A percentile compares a stretch with the other conserved stretches of the same genome.
These are phyloP conservation scores for Elegia similella DNA, from an alignment of 2,888 invertebrate species.

Conservation along the genomic window DNA sequence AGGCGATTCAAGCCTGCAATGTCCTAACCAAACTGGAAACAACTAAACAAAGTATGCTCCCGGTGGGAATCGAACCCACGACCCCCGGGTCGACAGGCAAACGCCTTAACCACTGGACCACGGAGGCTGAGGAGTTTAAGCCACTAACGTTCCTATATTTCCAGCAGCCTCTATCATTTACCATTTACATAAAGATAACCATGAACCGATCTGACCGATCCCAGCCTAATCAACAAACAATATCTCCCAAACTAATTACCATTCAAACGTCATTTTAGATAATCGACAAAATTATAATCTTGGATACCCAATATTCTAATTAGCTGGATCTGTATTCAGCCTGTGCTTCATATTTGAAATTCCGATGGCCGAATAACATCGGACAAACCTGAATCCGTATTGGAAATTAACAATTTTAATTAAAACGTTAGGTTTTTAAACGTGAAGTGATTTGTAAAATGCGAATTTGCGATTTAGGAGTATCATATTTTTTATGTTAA, in stretches of 20 bases:
- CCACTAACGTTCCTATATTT: not conserved
- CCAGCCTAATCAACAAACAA: slow-evolving; percentile 10
- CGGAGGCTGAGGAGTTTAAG: no score
- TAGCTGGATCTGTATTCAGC: slow-evolving; percentile 11
- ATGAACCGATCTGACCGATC: slow-evolving; percentile 4
- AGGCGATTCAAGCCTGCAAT: no score
- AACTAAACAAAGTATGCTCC: no score
- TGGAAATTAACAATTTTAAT: slow-evolving; percentile 18
- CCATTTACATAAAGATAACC: not conserved
- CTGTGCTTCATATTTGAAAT: slow-evolving; percentile 19
- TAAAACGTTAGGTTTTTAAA: slow-evolving; percentile 13
- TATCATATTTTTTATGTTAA: not conserved
- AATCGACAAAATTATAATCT: slow-evolving; percentile 11
- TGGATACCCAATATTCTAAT: slow-evolving; percentile 12
- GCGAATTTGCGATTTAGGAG: not conserved
- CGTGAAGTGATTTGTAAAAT: not conserved
- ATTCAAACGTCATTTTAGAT: slow-evolving; percentile 12
- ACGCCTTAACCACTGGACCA: no score
- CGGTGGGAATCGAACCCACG: no score
- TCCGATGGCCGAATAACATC: slow-evolving; percentile 16
- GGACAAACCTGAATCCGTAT: slow-evolving; percentile 11
- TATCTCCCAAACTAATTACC: slow-evolving; percentile 12
- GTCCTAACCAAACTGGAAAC: no score
- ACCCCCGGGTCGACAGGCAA: no score
- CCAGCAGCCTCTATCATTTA: not conserved